Base-by-base conservation (phyloP, 2,797 vertebrate genomes). In the Podarcis lilfordi region DNA sequence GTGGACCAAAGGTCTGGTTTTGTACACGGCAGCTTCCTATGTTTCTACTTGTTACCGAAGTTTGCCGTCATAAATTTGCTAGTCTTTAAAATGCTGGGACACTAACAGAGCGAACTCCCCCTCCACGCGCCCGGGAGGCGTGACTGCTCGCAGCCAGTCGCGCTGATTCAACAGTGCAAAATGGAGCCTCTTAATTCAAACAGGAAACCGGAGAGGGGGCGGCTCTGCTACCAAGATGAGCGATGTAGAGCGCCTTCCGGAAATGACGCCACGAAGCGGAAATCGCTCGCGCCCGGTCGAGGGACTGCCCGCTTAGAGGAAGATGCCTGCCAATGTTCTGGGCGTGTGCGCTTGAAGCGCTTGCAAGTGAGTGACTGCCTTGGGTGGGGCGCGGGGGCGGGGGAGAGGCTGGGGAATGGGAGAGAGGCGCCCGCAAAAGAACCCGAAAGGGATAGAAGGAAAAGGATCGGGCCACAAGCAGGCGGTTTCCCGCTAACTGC, bases 241-340 rank as follows among this genome's bases (percentile, higher is more conserved):
- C 11, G 9, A 7, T 13, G 1, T 5, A 32, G n/a, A 80, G 32
- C 4, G 59, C 71, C 37, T 66, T 50, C 55, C 80, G 71, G 71
- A 82, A 35, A 45, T 74, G 59, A 76, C 23, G 71, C n/a, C 37
- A 15, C 32, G 23, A 17, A 3, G n/a, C 32, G 69, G 27, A 50
- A 50, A 50, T n/a, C 32, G 74, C 43, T 3, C 0, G 4, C 13
- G 5, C 55, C 2, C 0, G 19, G 1, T 2, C 23, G 59, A 7
- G 32, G 32, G 35, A 25, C 23, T 5, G 21, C 19, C 19, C 2
- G 45, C 10, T 5, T 37, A 15, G 23, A 21, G 9, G 77, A 29
- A 68, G 45, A 25, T 1, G 17, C 3, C 3, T 2, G 10, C 3
- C 7, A 4, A 25, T 27, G 9, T 35, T 55, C 10, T 40, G 55